Percentiles rank a stretch among this genome's conserved stretches.
Conservation (phyloP, 1,140 invertebrate species). For the Theocolax elegans region DNA sequence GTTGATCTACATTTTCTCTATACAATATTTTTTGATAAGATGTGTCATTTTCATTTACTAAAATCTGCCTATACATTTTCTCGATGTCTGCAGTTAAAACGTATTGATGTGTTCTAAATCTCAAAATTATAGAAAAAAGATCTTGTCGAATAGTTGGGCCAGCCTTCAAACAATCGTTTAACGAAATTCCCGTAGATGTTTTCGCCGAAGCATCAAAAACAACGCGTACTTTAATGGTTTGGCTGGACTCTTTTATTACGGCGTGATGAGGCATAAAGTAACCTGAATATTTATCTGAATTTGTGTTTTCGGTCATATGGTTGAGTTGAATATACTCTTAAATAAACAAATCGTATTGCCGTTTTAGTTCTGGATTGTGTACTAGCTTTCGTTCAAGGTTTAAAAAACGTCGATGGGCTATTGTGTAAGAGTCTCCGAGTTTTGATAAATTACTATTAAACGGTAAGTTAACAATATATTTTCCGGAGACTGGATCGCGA, state of each 20-base stretch:
- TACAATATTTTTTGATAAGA: background rate
- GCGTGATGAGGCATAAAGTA: slow-evolving; percentile 6
- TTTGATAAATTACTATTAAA: background rate
- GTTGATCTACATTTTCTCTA: background rate
- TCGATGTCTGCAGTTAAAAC: slow-evolving; percentile 56
- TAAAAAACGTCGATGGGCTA: too few relatives aligned
- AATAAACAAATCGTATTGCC: too few relatives aligned
- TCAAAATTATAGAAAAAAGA: background rate
- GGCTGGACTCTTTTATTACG: background rate
- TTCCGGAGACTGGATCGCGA: background rate
- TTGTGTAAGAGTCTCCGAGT: background rate
- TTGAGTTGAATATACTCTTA: too few relatives aligned
- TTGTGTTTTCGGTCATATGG: too few relatives aligned
- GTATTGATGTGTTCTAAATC: slow-evolving; percentile 27
- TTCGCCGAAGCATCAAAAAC: slow-evolving; percentile 10
- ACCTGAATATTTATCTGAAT: too few relatives aligned
- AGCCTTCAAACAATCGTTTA: background rate
- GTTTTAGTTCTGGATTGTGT: background rate
- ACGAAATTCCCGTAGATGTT: background rate
- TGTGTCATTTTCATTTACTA: slow-evolving; percentile 30
- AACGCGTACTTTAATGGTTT: background rate
- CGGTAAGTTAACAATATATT: background rate
- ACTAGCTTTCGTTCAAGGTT: background rate
- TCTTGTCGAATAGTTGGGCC: background rate
- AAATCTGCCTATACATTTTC: slow-evolving; percentile 60